Percentiles rank a stretch among this genome's conserved stretches.
These are phyloP conservation scores for Phallusia fumigata DNA, from an alignment of 23 tunicate genomes.

Conservation along the genomic window DNA sequence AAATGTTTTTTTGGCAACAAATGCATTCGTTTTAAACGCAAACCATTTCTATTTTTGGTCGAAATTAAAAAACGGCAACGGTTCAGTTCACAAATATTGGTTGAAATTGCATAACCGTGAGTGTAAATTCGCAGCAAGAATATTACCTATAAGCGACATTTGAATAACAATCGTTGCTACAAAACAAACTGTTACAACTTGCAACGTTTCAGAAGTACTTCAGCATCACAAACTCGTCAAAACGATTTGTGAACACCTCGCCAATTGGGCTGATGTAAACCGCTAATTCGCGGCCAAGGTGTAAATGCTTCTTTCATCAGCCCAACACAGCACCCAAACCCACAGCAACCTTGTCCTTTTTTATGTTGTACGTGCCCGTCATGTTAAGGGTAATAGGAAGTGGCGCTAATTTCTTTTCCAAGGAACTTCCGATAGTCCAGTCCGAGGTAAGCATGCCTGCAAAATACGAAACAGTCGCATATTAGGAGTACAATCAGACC, in stretches of 20 bases:
- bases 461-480: too few species aligned
- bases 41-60: too few species aligned
- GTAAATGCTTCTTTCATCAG: constrained; percentile 15
- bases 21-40: too few species aligned
- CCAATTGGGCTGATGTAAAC: not conserved
- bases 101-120: too few species aligned
- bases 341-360: constrained; percentile 90
- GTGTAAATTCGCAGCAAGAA: too few species aligned
- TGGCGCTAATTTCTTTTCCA: constrained; percentile 83
- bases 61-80: too few species aligned
- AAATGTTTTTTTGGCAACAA: too few species aligned
- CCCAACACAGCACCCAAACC: constrained; percentile 93
- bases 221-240: not conserved
- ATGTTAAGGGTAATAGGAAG: constrained; percentile 76
- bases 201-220: not conserved
- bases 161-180: too few species aligned
- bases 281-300: not conserved
- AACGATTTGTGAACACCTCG: not conserved
- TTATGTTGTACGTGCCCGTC: constrained; percentile 84
- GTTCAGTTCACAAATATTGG: too few species aligned
- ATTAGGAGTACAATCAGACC: too few species aligned
- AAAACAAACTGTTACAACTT: too few species aligned
- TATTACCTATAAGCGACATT: too few species aligned
- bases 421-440: constrained; percentile 83
- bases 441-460: constrained; percentile 79